phyloP scores from a whole-genome alignment of 2,113 vertebrate genomes.

The Taxidea taxus region DNA sequence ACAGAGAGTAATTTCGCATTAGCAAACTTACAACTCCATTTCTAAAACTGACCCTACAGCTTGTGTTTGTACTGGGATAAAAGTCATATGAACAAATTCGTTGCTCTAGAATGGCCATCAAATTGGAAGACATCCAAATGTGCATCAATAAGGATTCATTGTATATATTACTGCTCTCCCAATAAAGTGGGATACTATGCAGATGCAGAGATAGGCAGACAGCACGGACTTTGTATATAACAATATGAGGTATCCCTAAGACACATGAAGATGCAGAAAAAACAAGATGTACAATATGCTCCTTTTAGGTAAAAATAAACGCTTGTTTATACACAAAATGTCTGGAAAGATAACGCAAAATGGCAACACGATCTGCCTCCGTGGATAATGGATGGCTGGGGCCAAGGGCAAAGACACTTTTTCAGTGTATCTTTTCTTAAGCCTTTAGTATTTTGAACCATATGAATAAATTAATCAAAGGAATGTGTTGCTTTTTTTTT shows the following conservation, averaged over 20 bases:
- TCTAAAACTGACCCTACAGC: background rate
- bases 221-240: background rate
- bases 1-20: background rate
- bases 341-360: background rate
- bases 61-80: background rate
- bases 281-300: background rate
- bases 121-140: background rate
- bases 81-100: background rate
- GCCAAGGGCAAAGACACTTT: background rate
- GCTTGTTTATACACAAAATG: background rate
- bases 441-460: background rate
- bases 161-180: background rate
- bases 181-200: background rate
- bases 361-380: background rate
- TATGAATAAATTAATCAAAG: background rate
- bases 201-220: background rate
- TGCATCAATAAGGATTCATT: background rate
- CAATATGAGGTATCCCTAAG: background rate
- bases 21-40: slow-evolving; percentile 1
- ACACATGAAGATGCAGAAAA: background rate
- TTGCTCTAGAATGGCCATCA: background rate
- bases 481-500: background rate
- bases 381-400: background rate
- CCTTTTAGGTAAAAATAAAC: background rate
- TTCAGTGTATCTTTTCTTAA: background rate